phyloP scores from a whole-genome alignment of 2,113 vertebrate genomes.

The Carlito syrichta region DNA sequence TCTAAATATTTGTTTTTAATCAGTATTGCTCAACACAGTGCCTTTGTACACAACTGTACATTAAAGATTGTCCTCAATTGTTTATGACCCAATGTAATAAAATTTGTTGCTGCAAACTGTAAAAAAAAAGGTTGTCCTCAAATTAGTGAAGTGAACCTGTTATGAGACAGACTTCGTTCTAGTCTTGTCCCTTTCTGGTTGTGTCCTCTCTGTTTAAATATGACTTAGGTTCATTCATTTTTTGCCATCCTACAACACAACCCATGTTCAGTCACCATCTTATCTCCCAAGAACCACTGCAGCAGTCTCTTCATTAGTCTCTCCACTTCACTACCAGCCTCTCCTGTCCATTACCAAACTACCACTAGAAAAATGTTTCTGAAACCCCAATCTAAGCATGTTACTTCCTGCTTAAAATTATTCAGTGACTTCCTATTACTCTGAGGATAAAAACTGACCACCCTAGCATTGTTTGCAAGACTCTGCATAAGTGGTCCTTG shows the following conservation, averaged over 20 bases:
- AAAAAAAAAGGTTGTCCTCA: too few species aligned
- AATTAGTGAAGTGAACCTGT: neutral
- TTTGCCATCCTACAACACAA: neutral
- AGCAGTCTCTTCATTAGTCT: neutral
- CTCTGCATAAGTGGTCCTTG: neutral
- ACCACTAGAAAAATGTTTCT: neutral
- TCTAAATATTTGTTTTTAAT: constrained; percentile 24
- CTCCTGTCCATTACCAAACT: neutral
- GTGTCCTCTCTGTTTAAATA: neutral
- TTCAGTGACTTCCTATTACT: neutral
- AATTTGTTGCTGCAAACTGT: too few species aligned
- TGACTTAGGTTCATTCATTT: neutral
- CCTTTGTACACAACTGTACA: neutral
- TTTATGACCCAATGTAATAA: too few species aligned
- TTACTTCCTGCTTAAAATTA: constrained; percentile 30
- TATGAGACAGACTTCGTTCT: neutral
- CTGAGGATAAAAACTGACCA: neutral
- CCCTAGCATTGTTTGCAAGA: neutral
- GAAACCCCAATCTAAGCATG: neutral
- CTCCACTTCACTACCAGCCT: neutral
- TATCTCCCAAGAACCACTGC: neutral
- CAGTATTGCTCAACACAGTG: neutral
- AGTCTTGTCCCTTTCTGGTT: neutral
- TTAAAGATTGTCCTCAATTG: constrained; percentile 16
- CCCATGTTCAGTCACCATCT: neutral